These are phyloP conservation scores for Chunga burmeisteri DNA, from an alignment of 2,113 vertebrate species.

Conservation along the genomic window DNA sequence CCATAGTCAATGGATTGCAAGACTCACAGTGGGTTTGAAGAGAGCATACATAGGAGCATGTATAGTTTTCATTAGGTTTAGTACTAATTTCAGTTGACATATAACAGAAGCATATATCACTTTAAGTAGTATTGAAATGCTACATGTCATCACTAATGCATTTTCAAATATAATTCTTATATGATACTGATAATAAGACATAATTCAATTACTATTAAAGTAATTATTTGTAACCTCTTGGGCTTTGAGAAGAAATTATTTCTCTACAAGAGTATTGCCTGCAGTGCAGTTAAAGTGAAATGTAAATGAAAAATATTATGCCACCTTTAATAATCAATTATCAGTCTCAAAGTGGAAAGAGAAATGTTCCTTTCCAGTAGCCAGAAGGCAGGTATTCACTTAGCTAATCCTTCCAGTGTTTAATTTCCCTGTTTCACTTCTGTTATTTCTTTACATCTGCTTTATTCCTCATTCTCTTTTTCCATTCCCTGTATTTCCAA, in stretches of 20 bases:
- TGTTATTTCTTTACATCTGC: background rate
- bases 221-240: slow-evolving; percentile 43
- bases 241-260: slow-evolving; percentile 22
- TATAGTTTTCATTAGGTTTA: background rate
- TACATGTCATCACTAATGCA: background rate
- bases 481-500: background rate
- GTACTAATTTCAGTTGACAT: background rate
- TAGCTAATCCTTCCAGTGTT: background rate
- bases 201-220: slow-evolving; percentile 44
- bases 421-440: background rate
- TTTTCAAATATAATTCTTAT: slow-evolving; percentile 11
- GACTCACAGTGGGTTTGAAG: background rate
- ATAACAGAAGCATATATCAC: background rate
- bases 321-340: slow-evolving; percentile 19
- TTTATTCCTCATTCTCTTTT: background rate
- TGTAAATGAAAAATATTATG: background rate
- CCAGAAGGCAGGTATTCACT: background rate
- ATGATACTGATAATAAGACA: background rate
- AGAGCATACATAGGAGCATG: background rate
- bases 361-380: background rate
- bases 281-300: background rate
- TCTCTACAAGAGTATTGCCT: background rate
- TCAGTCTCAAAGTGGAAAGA: background rate
- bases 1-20: background rate
- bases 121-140: background rate